These are phyloP conservation scores for Microcebus griseorufus DNA, from an alignment of 2,113 vertebrate species.

Conservation along the genomic window DNA sequence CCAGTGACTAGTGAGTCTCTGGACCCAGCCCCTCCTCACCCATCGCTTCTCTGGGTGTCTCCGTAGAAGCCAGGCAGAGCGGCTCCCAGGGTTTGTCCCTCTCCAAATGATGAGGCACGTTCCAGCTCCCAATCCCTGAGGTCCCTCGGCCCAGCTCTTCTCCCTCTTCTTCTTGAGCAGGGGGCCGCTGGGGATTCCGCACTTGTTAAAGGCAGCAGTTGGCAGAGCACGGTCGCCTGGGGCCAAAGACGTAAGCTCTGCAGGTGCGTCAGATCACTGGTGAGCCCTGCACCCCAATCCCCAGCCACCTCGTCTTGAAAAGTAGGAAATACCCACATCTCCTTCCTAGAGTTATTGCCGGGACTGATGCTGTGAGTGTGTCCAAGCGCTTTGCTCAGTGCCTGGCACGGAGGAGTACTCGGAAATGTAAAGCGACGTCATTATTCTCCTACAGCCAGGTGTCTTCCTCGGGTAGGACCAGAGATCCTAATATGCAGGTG, in stretches of 20 bases:
- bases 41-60: neutral
- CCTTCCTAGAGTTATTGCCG: too few species aligned
- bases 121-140: neutral
- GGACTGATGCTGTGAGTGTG: accelerated
- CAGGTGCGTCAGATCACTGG: neutral
- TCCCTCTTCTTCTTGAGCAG: neutral
- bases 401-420: neutral
- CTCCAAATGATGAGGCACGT: neutral
- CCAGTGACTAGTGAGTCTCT: accelerated
- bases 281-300: accelerated
- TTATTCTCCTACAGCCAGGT: accelerated
- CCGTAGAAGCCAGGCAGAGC: accelerated
- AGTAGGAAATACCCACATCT: accelerated
- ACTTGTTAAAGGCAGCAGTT: neutral
- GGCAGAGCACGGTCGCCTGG: neutral
- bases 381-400: accelerated
- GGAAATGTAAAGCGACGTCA: accelerated
- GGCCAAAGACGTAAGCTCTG: accelerated
- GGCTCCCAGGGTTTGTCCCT: neutral
- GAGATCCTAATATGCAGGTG: accelerated
- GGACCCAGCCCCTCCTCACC: too few species aligned
- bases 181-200: accelerated
- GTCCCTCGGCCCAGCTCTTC: accelerated
- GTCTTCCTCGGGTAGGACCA: accelerated
- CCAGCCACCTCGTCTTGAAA: accelerated